Base-by-base conservation (phyloP, 2,888 invertebrate genomes). In the Ennomos erosarius region DNA sequence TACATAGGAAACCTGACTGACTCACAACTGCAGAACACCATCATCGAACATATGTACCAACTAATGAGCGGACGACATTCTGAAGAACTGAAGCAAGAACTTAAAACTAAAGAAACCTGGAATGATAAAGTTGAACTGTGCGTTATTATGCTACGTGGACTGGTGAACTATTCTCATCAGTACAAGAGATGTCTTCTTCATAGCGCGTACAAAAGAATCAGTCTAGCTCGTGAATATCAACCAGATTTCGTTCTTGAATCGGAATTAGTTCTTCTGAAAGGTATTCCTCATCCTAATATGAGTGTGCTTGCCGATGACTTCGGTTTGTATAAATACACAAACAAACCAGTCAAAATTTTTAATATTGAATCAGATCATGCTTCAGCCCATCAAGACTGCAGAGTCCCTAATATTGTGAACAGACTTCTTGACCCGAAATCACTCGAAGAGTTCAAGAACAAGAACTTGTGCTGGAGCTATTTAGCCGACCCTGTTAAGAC, bases 361-460 rank as follows among this genome's bases (percentile, higher is more conserved):
- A 46, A 79, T 12, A 59, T 80, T 6, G 60, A 69, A 38, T 61
- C 69, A 1, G 76, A 77, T 11, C 78, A 78, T 42, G 63, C 67
- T 0, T 55, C 70, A 8, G 71, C 73, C 0, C 67, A 73, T 0
- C 49, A 67, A 34, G 75, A 79, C 50, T 70, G 68, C 26, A 67
- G 69, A 55, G 71, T 80, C 0, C 65, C 79, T 0, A 79, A 73
- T 47, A 76, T 82, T 10, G 65, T 81, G 0, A 80, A 81, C 35
- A 70, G 57, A 33, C 43, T 70, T 1, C 55, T 81, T 0, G 77
- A 78, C 9, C 67, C 73, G 1, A 55, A 67, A 34, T 38, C 78
- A 4, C 39, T 75, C 10, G 74, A 77, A 58, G 73, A 72, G 10
- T 79, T 73, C 40, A 66, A 74, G 9, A 71, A 67, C 12, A 75